phyloP scores from a whole-genome alignment of 2,888 invertebrate genomes.

The Netelia fuscicornis region DNA sequence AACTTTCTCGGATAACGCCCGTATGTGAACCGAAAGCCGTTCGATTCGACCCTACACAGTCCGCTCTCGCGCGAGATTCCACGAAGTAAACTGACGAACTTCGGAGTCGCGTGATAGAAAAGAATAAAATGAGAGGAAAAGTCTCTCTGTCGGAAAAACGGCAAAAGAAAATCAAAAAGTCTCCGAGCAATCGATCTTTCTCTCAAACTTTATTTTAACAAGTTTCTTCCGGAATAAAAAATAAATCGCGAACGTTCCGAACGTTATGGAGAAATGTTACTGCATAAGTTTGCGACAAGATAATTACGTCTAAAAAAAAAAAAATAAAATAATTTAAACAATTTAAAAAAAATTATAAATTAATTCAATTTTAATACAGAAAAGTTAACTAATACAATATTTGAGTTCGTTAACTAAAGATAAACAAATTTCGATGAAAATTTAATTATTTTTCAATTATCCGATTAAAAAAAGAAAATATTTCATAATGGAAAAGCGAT shows the following conservation, averaged over 20 bases:
- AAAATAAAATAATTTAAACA: no score
- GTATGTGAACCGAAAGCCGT: slow-evolving; percentile 28
- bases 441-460: no score
- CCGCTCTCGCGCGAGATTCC: slow-evolving; percentile 28
- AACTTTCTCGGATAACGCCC: slow-evolving; percentile 35
- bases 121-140: slow-evolving; percentile 1
- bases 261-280: neutral
- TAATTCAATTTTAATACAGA: no score
- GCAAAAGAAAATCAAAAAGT: neutral
- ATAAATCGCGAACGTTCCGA: neutral
- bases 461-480: no score
- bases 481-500: no score
- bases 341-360: no score
- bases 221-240: neutral
- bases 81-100: slow-evolving; percentile 45
- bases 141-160: neutral
- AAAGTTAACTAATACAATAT: no score
- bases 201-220: neutral
- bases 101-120: slow-evolving; percentile 20
- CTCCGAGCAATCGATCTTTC: neutral
- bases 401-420: no score
- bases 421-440: no score
- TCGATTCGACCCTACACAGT: slow-evolving; percentile 34
- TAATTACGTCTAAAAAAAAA: no score
- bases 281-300: no score